These are phyloP conservation scores for Phataginus tricuspis DNA, from an alignment of 2,797 vertebrate genomes.

Conservation along the genomic window DNA sequence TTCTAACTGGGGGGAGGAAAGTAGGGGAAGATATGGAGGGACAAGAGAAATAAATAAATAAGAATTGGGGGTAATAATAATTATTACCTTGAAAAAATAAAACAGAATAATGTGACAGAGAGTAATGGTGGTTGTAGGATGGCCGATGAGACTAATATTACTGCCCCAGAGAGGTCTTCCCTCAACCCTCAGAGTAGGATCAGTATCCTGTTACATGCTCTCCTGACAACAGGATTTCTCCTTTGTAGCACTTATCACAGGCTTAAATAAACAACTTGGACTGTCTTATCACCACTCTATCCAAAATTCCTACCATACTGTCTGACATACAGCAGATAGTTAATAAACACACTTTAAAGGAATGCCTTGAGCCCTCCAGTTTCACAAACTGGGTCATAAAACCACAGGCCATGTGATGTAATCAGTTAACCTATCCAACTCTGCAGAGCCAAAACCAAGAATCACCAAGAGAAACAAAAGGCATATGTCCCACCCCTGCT, in stretches of 20 bases:
- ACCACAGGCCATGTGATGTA: not conserved
- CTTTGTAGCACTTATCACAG: not conserved
- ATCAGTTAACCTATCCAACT: not conserved
- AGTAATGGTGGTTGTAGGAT: not conserved
- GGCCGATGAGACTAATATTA: not conserved
- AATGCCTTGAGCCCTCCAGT: conserved; percentile 22
- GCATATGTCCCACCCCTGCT: not conserved
- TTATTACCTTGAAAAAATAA: not conserved
- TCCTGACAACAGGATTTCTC: not conserved
- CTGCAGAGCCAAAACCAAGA: conserved; percentile 31
- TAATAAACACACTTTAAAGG: conserved; percentile 30
- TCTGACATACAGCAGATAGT: not conserved
- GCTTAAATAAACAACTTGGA: not conserved
- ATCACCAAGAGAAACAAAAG: not conserved
- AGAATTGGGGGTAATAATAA: not conserved
- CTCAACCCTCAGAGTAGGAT: not conserved
- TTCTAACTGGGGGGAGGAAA: not conserved
- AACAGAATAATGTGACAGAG: not conserved
- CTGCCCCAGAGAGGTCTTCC: not conserved
- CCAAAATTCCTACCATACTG: not conserved
- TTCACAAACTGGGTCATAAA: conserved; percentile 51
- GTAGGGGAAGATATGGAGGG: not conserved
- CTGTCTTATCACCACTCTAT: not conserved
- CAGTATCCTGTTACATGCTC: not conserved
- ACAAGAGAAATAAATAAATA: not conserved